Base-by-base conservation (phyloP, 2,113 vertebrate genomes). In the Colaptes auratus region DNA sequence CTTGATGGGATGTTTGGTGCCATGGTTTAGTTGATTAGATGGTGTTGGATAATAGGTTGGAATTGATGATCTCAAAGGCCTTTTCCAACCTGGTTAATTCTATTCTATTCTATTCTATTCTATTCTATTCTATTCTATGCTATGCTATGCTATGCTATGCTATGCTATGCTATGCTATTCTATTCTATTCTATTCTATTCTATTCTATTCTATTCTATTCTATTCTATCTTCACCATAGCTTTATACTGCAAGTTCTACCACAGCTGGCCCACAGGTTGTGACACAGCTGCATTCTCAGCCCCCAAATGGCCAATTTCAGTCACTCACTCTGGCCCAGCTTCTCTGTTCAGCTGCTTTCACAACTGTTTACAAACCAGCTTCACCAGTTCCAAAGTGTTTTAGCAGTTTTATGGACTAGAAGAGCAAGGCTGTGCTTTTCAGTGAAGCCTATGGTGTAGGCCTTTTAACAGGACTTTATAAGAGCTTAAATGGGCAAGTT, bases 401-500 rank as follows among this genome's bases (percentile, higher is more conserved):
- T 66, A 31, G 16, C 13, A 75, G n/a, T 90, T 92, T 92, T 92
- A 86, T 82, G 70, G 39, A 53, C 83, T 89, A 46, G 24, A 70
- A 85, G 23, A 65, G 42, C 15, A 75, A 93, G 46, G 5, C 44
- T 44, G 7, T 66, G 44, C 23, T 75, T 71, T 92, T 35, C 73
- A 72, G 39, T 52, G 59, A 92, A 78, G 46, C 6, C 44, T 75
- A 2, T 33, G n/a, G n/a, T n/a, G n/a, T n/a, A n/a, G n/a, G n/a
- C 8, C n/a, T 83, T 94, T 88, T 90, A 90, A 52, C n/a, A 84
- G 30, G 39, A 65, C 30, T 79, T 95, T 89, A 86, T 86, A 39
- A 82, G 66, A 72, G 65, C 12, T 72, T 55, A 93, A 93, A 84
- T 53, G 23, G 33, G 27, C 25, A 90, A 46, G n/a, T 76, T 92